Evolutionary conservation across 2,113 vertebrate species (phyloP), one percentile per base, ranked within the genome.

Genomic region (Hydropotes inermis): DNA sequence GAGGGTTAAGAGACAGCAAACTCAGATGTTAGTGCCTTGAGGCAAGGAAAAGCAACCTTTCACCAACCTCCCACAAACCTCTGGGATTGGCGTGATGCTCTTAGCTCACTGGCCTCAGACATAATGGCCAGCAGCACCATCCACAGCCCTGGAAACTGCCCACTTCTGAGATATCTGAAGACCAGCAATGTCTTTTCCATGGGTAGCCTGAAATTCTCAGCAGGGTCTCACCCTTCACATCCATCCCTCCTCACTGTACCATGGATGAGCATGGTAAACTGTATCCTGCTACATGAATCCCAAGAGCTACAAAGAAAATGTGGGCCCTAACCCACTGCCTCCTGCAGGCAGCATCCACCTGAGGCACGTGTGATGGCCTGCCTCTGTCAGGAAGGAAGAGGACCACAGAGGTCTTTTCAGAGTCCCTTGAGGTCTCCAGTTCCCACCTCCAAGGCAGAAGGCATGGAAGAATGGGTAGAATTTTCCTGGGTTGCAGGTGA

Each of bases 51-150:
- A 28, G 36, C 47, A 25, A 6, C 5, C 39, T 25, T 23, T 30
- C 57, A 3, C 0, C 28, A 7, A 5, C 5, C 39, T 21, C 16
- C 30, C 70, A 6, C 0, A 0, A 30, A 9, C 45, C 70, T 87
- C 12, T 0, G 36, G 45, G 15, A 28, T 28, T 25, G 13, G 47
- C 16, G 8, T 1, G 6, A 2, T 30, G 33, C 4, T 57, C 52
- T 67, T 5, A 6, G 43, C 60, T 50, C 21, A 1, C 12, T 50
- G 45, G 2, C 45, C 47, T 87, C 61, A 74, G 16, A 67, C 64
- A 21, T 70, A 10, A 70, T n/a, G 6, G 3, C 15, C 5, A 1
- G 10, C 33, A 7, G 23, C 21, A 13, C 11, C 8, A 7, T 0
- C 23, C n/a, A 2, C 4, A 54, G 27, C 8, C 19, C 43, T 4